These are phyloP conservation scores for Sternotherus odoratus DNA, from an alignment of 2,797 vertebrate genomes.

Conservation along the genomic window DNA sequence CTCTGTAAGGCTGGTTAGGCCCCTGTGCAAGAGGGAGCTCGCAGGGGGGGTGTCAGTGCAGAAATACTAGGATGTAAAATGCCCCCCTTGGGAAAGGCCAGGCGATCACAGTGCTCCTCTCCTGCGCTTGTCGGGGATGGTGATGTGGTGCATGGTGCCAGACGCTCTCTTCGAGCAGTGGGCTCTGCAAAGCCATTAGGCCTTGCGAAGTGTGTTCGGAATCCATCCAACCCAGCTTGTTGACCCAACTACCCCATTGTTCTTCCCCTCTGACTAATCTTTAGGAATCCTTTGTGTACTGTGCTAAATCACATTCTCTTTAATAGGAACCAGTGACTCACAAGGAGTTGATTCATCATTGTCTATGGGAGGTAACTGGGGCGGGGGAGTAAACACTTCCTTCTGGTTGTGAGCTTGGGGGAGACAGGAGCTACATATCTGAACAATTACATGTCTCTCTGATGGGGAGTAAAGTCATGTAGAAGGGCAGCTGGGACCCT, in stretches of 20 bases:
- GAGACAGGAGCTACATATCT: conserved; percentile 19
- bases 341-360: conserved; percentile 39
- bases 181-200: neutral
- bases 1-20: neutral
- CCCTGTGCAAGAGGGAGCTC: neutral
- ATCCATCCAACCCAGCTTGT: neutral
- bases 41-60: neutral
- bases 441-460: conserved; percentile 38
- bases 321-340: conserved; percentile 33
- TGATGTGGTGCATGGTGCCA: accelerated
- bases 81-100: neutral
- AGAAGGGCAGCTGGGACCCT: conserved; percentile 17
- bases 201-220: neutral
- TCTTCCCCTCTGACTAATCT: conserved; percentile 6
- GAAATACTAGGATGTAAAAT: conserved; percentile 4
- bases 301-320: conserved; percentile 41
- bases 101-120: neutral
- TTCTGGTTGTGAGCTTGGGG: conserved; percentile 30
- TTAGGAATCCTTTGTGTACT: neutral
- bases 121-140: neutral
- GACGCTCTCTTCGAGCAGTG: neutral
- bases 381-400: neutral
- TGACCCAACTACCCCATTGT: neutral
- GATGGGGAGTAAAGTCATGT: neutral
- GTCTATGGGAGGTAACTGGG: conserved; percentile 62